Conservation (phyloP, 1,140 invertebrate genomes). For the Drosophila auraria region DNA sequence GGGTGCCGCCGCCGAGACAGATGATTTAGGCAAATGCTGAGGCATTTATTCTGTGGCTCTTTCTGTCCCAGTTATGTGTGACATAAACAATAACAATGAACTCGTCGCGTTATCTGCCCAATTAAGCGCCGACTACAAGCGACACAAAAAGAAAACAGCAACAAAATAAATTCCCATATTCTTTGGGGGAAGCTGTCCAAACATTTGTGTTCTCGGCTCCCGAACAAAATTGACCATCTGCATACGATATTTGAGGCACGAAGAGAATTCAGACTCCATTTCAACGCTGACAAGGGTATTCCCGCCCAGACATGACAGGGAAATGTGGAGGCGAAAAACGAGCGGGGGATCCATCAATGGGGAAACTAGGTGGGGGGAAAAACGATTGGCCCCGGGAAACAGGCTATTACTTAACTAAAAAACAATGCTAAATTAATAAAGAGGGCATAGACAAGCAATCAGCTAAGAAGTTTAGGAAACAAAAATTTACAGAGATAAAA, state of each 20-base stretch:
- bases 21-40: constrained; percentile 30
- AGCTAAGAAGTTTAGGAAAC: not conserved
- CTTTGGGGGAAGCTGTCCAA: constrained; percentile 27
- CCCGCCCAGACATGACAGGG: constrained; percentile 18
- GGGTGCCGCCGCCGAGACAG: constrained; percentile 8
- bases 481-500: too few species aligned
- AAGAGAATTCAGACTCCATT: constrained; percentile 10
- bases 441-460: not conserved
- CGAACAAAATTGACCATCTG: constrained; percentile 38
- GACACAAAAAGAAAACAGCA: not conserved
- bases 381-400: not conserved
- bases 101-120: constrained; percentile 45
- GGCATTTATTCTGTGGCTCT: constrained; percentile 6
- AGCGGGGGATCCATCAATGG: not conserved
- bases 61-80: constrained; percentile 20
- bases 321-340: not conserved
- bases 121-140: constrained; percentile 31
- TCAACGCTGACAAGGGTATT: constrained; percentile 39
- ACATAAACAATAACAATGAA: constrained; percentile 49
- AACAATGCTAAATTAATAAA: constrained; percentile 4
- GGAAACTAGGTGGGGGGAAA: too few species aligned
- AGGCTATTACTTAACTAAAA: constrained; percentile 5
- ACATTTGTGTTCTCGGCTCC: constrained; percentile 17
- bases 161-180: constrained; percentile 7
- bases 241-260: constrained; percentile 20